Conservation (phyloP, 1,140 invertebrate genomes). For the Drosophila navojoa region DNA sequence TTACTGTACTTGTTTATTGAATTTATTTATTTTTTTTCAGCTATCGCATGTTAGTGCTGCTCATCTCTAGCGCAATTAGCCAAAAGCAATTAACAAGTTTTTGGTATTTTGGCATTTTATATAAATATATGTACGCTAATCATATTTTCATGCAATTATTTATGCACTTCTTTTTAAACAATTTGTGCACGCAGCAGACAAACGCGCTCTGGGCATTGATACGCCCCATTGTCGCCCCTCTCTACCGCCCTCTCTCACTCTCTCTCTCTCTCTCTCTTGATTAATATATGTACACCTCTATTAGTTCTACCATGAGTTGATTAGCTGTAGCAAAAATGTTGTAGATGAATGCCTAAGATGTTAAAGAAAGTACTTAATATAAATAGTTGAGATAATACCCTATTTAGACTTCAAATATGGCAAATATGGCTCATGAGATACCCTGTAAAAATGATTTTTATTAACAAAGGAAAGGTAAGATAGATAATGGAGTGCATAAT, state of each 20-base stretch:
- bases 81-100: slow-evolving; percentile 56
- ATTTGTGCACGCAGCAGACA: slow-evolving; percentile 17
- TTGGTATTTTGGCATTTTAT: slow-evolving; percentile 47
- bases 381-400: too few species aligned
- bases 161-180: slow-evolving; percentile 24
- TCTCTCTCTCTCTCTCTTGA: too few species aligned
- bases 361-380: neutral
- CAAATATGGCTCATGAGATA: too few species aligned
- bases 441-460: too few species aligned
- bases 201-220: neutral
- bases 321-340: too few species aligned
- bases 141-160: slow-evolving; percentile 55
- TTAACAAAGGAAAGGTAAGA: too few species aligned
- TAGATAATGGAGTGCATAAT: too few species aligned
- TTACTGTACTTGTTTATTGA: neutral
- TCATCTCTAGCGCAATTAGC: slow-evolving; percentile 54
- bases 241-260: neutral
- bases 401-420: too few species aligned
- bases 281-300: too few species aligned
- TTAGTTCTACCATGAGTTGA: too few species aligned
- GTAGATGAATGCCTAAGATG: neutral
- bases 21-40: too few species aligned
- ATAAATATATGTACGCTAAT: slow-evolving; percentile 14
- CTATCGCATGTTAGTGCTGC: too few species aligned
- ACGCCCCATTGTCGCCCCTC: neutral